A percentile compares a stretch with the other conserved stretches of the same genome.
Conservation (phyloP, 2,113 vertebrate genomes). For the Myotis lucifugus region DNA sequence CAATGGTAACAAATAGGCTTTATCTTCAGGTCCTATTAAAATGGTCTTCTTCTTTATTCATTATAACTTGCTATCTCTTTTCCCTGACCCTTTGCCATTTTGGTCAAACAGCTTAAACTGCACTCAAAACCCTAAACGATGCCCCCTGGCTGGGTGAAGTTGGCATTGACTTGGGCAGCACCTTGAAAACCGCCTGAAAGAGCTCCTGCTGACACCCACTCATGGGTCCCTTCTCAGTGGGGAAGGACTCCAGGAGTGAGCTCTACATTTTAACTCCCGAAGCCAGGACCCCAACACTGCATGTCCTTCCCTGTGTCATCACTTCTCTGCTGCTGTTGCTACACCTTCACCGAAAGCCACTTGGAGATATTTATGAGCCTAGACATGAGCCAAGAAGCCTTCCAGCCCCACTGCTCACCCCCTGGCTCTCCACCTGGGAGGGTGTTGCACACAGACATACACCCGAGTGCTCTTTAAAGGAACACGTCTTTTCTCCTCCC, state of each 20-base stretch:
- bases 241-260: not conserved
- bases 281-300: not conserved
- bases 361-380: not conserved
- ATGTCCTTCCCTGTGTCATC: not conserved
- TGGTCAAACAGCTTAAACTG: not conserved
- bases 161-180: not conserved
- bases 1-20: not conserved
- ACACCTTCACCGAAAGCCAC: not conserved
- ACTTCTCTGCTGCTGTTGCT: not conserved
- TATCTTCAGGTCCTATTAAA: not conserved
- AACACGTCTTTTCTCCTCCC: not conserved
- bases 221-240: not conserved
- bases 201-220: not conserved
- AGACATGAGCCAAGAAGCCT: too few species aligned
- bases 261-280: not conserved
- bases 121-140: not conserved
- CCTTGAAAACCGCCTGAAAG: not conserved
- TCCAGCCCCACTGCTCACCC: not conserved
- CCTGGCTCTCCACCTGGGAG: not conserved
- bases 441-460: not conserved
- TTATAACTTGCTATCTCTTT: not conserved
- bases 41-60: not conserved
- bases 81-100: not conserved
- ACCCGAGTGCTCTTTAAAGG: not conserved
- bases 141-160: not conserved